Evolutionary conservation across 2,888 invertebrate genomes (phyloP), one percentile per base, ranked within the genome.

Genomic region (Ceraclea dissimilis): DNA sequence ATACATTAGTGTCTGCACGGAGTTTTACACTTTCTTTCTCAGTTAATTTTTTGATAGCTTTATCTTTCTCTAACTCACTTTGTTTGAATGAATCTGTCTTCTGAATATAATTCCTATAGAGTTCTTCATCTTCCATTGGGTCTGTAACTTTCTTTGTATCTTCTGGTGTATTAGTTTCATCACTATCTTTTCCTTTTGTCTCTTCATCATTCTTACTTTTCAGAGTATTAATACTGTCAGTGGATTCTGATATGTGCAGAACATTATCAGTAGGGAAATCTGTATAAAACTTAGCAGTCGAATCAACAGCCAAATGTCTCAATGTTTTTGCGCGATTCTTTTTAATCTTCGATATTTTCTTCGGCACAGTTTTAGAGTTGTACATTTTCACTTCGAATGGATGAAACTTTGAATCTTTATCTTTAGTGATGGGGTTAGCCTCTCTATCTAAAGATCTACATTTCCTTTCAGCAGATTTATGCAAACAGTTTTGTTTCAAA

Each of bases 311-410:
- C 1, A 74, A 17, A 48, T 61, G 63, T 33, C 80, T 76, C 21
- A 76, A 68, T 8, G 76, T 74, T 65, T 80, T 80, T 51, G 80
- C 79, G 64, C 84, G 79, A 62, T 80, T 83, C 66, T 85, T 85
- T 66, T 85, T 86, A 50, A 85, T 68, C 67, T 82, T 85, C n/a
- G 82, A 79, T 64, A 85, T 84, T 67, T 84, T 81, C 71, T 85
- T 85, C 67, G 84, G 85, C 69, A 85, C 75, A 13, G 83, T 82
- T 74, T 86, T 86, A 46, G 81, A 77, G 63, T 80, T 85, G 65
- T 84, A 86, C 73, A 80, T 79, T 67, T 79, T 80, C 44, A 81
- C 74, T 69, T 81, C 81, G 62, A 78, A 63, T 34, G 65, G 66
- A 58, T 74, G 76, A 48, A 19, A 21, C 19, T 52, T 55, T 13